A percentile compares a stretch with the other conserved stretches of the same genome.
These are phyloP conservation scores for Orcinus orca DNA, from an alignment of 2,113 vertebrate genomes.

Conservation along the genomic window DNA sequence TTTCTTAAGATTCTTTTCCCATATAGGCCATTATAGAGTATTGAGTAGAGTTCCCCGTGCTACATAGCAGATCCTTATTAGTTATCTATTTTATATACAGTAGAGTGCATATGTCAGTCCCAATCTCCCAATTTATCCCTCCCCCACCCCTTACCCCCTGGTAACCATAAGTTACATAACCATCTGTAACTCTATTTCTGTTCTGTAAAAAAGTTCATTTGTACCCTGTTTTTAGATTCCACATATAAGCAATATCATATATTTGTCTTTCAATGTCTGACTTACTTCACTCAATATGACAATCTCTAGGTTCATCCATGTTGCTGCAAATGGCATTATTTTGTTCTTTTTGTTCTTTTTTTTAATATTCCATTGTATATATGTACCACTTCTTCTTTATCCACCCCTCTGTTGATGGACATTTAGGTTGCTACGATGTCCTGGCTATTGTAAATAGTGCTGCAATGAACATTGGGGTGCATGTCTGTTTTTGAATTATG, in stretches of 20 bases:
- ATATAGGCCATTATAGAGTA: not conserved
- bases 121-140: not conserved
- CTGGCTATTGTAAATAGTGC: not conserved
- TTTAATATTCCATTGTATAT: not conserved
- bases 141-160: not conserved
- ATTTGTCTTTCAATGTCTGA: not conserved
- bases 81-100: not conserved
- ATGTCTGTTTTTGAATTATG: not conserved
- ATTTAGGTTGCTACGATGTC: not conserved
- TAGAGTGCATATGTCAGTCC: not conserved
- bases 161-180: not conserved
- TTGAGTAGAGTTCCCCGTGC: not conserved
- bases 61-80: not conserved
- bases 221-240: not conserved
- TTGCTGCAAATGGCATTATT: not conserved
- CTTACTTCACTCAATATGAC: not conserved
- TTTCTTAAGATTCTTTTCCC: not conserved
- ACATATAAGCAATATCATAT: not conserved
- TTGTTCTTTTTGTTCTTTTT: not conserved
- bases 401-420: not conserved
- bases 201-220: not conserved
- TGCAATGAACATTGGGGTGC: not conserved
- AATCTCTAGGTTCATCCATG: not conserved
- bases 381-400: not conserved
- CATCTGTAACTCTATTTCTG: not conserved